Base-by-base conservation (phyloP, 1,140 invertebrate genomes). In the Camponotus floridanus region DNA sequence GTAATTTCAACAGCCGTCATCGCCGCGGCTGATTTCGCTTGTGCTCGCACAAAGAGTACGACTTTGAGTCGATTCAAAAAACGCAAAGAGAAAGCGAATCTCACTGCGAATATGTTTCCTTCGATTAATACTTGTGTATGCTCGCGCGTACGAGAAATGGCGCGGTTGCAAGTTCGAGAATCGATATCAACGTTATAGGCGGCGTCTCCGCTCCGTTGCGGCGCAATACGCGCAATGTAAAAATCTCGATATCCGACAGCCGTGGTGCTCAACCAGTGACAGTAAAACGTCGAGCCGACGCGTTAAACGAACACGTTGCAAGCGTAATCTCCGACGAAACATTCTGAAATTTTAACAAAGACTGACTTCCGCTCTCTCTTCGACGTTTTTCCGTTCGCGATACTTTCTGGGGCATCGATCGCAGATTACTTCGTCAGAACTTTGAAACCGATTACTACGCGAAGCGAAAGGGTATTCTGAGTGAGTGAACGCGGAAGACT, bases 131-230 rank as follows among this genome's bases (percentile, higher is more conserved):
- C 65, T 26, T 31, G 55, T 76, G 6, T n/a, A 59, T 48, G 39
- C 33, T 79, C 31, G 57, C 73, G 68, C 81, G 31, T 42, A 42
- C 9, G 26, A 68, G 64, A 61, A 59, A 76, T 21, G 57, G 65
- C 59, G 80, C 31, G 31, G 57, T 73, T 55, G 57, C 61, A 51
- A 65, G 80, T 87, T 87, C 61, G 57, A 87, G 79, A 88, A 88
- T 88, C 87, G 74, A 88, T 88, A 88, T 88, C 87, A 62, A 59
- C 48, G 67, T 85, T 88, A 88, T 85, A 76, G 81, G 48, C 65
- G 71, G 48, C 65, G 71, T 76, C 84, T 78, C 65, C 59, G 67
- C 62, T 83, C 68, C 51, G 61, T 64, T 83, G 74, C 73, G 67
- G 33, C 57, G 42, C 62, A 76, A 78, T 85, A 62, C 79, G 68